Base-by-base conservation (phyloP, 2,888 invertebrate species). In the Diarsia dahlii region DNA sequence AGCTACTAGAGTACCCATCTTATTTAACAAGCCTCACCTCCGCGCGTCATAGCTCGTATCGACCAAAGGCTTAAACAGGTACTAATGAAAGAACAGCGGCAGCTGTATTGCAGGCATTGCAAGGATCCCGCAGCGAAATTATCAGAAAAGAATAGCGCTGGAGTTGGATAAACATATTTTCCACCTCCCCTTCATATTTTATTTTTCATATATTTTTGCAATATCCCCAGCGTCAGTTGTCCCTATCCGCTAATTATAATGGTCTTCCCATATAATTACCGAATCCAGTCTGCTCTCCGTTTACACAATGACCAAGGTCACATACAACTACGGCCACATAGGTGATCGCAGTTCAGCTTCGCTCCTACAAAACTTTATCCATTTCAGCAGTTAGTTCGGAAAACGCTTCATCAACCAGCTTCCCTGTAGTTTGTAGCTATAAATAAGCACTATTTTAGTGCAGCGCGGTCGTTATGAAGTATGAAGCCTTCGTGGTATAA, bases 401-500 rank as follows among this genome's bases (percentile, higher is more conserved):
- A 84, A 80, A 74, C 54, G 60, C 62, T 82, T 68, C 39, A 76
- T 65, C 63, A 73, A 54, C 56, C 23, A 64, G 75, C 48, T 75
- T 74, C n/a, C 23, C 15, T 52, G 58, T 64, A 73, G 60, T 84
- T 76, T 64, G 15, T 39, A 28, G 45, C 66, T 34, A 71, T 73
- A 77, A 73, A 82, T 71, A 76, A 76, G 28, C n/a, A 58, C 63
- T 34, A 62, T 69, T 81, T 73, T 58, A 76, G 71, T 76, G 48
- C 62, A 76, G 20, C 66, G 39, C 46, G 8, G 18, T 58, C 46
- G 62, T 74, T 65, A 76, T 62, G 45, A 71, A 39, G 23, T 45
- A 85, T 71, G 46, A 23, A 34, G 23, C 48, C 23, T 82, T 71
- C n/a, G 13, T 63, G 34, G 6, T 56, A 62, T 62, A 64, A 56